Evolutionary conservation across 2,888 invertebrate species (phyloP).

Genomic region (Megalurothrips usitatus): DNA sequence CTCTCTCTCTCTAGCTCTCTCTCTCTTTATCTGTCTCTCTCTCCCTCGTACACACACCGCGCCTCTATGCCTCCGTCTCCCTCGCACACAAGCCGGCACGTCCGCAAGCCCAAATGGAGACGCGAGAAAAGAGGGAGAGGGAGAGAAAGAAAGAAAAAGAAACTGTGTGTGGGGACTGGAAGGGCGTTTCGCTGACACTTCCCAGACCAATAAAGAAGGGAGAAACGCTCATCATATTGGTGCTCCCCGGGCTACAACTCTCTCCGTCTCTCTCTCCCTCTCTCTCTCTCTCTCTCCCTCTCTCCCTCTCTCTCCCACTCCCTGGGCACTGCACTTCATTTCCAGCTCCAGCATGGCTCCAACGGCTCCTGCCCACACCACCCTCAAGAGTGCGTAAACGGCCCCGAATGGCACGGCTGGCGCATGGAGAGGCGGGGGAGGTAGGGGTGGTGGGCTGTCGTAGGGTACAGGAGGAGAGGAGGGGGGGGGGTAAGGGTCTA

Average conservation of each 20-base stretch:
- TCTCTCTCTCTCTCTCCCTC: conserved; percentile 32
- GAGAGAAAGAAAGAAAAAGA: conserved; percentile 32
- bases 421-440: not conserved
- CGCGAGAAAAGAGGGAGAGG: not conserved
- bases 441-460: too few relatives aligned
- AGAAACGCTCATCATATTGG: conserved; percentile 21
- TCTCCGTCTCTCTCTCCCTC: conserved; percentile 34
- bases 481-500: not conserved
- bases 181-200: conserved; percentile 24
- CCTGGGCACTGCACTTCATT: not conserved
- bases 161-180: not conserved
- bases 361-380: too few relatives aligned
- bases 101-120: conserved; percentile 32
- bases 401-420: not conserved
- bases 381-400: not conserved
- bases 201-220: conserved; percentile 18
- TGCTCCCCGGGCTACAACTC: not conserved
- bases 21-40: too few relatives aligned
- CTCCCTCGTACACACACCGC: not conserved
- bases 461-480: too few relatives aligned
- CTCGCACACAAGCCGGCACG: conserved; percentile 27
- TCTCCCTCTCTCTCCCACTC: conserved; percentile 33
- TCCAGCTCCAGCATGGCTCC: too few relatives aligned
- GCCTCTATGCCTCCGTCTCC: conserved; percentile 31
- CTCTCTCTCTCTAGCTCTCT: too few relatives aligned